These are phyloP conservation scores for Theonella swinhoei DNA, from an alignment of 37 sponge, comb jelly and placozoan species.

Conservation along the genomic window DNA sequence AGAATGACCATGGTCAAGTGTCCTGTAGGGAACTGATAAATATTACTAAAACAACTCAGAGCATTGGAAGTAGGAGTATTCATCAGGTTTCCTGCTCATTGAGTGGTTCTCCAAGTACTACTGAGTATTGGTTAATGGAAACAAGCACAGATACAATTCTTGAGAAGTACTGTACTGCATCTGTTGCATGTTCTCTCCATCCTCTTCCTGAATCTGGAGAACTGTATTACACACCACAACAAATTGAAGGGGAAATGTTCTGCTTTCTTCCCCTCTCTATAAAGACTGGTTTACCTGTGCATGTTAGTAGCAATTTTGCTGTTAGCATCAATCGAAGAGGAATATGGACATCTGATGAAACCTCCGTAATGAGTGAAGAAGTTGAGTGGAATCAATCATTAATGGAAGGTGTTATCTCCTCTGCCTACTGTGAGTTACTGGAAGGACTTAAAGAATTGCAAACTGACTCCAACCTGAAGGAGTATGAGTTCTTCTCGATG, in stretches of 20 bases:
- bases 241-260: constrained; percentile 34
- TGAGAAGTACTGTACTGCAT: constrained; percentile 10
- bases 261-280: constrained; percentile 65
- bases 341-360: constrained; percentile 38
- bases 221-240: not conserved
- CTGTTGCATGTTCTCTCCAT: constrained; percentile 24
- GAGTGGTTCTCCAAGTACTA: not conserved
- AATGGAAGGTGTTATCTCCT: constrained; percentile 16
- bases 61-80: not conserved
- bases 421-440: constrained; percentile 28
- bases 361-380: not conserved
- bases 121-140: constrained; percentile 10
- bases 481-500: constrained; percentile 35
- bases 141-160: not conserved
- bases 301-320: constrained; percentile 65
- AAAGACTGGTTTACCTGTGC: constrained; percentile 60
- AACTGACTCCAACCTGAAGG: not conserved
- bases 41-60: not conserved
- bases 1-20: constrained; percentile 5
- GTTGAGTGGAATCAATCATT: constrained; percentile 43
- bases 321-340: constrained; percentile 57
- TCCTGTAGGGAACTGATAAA: not conserved
- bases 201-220: not conserved
- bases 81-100: not conserved
- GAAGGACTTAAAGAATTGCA: constrained; percentile 9